phyloP scores from a whole-genome alignment of 2,113 vertebrate genomes.

The Heteronetta atricapilla region DNA sequence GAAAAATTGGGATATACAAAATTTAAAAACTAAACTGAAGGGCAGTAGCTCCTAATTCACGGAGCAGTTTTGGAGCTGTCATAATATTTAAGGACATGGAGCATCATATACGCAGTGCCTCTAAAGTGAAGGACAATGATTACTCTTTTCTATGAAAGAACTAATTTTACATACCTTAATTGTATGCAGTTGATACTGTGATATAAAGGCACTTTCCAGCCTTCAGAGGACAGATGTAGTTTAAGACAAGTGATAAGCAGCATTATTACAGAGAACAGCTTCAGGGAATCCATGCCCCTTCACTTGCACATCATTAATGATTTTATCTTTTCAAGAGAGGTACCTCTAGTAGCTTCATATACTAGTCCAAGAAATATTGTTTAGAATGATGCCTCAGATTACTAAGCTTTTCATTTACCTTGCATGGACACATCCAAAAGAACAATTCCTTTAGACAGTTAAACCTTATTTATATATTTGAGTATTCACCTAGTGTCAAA shows the following conservation, averaged over 20 bases:
- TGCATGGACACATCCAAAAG: neutral
- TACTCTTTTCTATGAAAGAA: neutral
- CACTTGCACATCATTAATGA: neutral
- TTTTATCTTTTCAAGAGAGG: neutral
- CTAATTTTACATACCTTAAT: neutral
- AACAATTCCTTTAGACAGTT: neutral
- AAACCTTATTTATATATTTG: neutral
- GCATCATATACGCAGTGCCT: neutral
- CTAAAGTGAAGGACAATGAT: neutral
- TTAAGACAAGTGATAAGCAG: constrained; percentile 13
- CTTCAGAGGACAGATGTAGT: neutral
- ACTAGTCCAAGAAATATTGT: neutral
- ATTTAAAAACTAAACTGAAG: neutral
- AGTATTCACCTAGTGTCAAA: neutral
- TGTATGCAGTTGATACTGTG: neutral
- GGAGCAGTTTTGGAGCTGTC: neutral
- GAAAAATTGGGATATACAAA: neutral
- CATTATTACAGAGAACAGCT: neutral
- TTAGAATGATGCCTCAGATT: neutral
- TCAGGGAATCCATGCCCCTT: neutral
- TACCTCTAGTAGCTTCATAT: neutral
- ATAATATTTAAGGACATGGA: neutral
- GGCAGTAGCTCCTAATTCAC: neutral
- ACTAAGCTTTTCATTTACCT: neutral
- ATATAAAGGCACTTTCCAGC: neutral